Evolutionary conservation across 2,888 invertebrate species (phyloP), one percentile per base, ranked within the genome.

Genomic region (Cryptus armator): DNA sequence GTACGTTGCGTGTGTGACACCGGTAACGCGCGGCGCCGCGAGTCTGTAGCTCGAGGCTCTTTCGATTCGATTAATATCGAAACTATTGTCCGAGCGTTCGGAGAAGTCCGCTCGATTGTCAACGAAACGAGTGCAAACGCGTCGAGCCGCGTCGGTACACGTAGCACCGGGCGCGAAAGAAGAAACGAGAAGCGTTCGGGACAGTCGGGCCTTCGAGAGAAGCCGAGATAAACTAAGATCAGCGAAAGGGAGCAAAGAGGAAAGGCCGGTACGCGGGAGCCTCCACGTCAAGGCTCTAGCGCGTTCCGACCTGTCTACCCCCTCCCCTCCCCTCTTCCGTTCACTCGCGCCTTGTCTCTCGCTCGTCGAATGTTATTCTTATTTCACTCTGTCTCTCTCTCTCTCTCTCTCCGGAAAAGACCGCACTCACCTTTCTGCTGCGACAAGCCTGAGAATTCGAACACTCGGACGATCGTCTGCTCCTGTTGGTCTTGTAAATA

Each of bases 401-500:
- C 24, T 37, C 56, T 74, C n/a, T 37, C 37, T 9, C 37, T 7
- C 37, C 37, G 9, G 37, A 1, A 37, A 37, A 37, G 7, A 37
- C 53, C 16, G 43, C 14, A 90, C 91, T 92, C 88, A 94, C 94
- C 94, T 97, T 97, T 88, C 97, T 94, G 88, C 96, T 96, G 87
- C 96, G 95, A 93, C 95, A 95, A 90, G 95, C 93, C 89, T 94
- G 94, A 59, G 95, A 94, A 92, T 95, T 95, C 10, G 97, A 96
- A 90, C 96, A 96, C 94, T 98, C 97, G 9, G 97, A 97, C 62
- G 96, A 95, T 88, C 97, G 96, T 89, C 98, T 95, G 79, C 96
- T 96, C 71, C 97, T 96, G 93, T 96, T 96, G 88, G 97, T 96
- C 95, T 97, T 97, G 95, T 98, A 98, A 92, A 98, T 98, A 94